Evolutionary conservation across 2,113 vertebrate genomes (phyloP), one percentile per base, ranked within the genome.

Genomic region (Gulo gulo): DNA sequence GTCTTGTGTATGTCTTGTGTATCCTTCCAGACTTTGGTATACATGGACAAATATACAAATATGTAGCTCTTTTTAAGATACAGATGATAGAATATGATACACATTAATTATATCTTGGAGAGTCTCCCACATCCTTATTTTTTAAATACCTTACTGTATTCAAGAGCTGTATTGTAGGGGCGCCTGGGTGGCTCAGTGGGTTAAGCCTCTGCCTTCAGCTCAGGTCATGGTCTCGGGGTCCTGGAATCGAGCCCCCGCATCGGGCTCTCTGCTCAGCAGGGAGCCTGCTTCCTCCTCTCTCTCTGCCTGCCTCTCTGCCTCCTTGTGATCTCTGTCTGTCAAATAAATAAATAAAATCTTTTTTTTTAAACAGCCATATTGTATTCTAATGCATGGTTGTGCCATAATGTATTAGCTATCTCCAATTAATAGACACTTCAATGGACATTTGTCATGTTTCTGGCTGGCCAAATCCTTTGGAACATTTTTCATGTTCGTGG

Each of bases 331-430:
- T 18, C 16, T 55, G 50, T 50, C 50, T 50, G 52, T 55, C 52
- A 55, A 55, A 55, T 18, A 55, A 55, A 55, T 55, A 16, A 55
- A 18, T 55, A 18, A 55, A 55, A 55, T 55, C 5, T n/a, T n/a
- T n/a, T n/a, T n/a, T n/a, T n/a, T n/a, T n/a, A n/a, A n/a, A n/a
- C n/a, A n/a, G n/a, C n/a, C n/a, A n/a, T n/a, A n/a, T n/a, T 13
- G 45, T 34, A 29, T 36, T 88, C 83, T 59, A 47, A 29, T 7
- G 39, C 15, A 69, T 42, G 89, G 26, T 65, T 52, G 16, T 84
- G n/a, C 21, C 12, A 6, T 24, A 23, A 45, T 0, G 0, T 24
- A 34, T n/a, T 42, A 79, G n/a, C 23, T n/a, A 2, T 34, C 55
- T 94, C 71, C 47, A 61, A 4, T 15, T 31, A 31, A 63, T 2